phyloP scores from a whole-genome alignment of 2,113 vertebrate genomes.

The Dolichotis patagonum region DNA sequence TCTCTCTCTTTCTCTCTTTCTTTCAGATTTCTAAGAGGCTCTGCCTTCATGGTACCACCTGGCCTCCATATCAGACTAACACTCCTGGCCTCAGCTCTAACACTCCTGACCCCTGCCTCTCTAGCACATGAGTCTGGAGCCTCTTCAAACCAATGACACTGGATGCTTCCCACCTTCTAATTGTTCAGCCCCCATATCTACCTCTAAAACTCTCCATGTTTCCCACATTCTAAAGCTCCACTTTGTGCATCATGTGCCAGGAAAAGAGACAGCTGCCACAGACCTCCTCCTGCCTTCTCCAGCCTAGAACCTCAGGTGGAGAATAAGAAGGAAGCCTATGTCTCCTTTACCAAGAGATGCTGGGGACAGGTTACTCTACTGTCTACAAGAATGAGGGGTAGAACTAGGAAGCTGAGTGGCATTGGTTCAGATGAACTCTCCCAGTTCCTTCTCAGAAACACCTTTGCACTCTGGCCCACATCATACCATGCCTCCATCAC shows the following conservation, averaged over 20 bases:
- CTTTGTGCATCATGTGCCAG: not conserved
- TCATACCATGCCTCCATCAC: not conserved
- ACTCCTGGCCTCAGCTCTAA: not conserved
- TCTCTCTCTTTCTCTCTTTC: too few relatives aligned
- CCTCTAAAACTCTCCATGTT: not conserved
- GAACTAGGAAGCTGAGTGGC: not conserved
- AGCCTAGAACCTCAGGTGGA: not conserved
- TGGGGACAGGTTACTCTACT: not conserved
- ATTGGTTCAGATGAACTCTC: not conserved
- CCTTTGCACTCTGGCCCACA: not conserved
- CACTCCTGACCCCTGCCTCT: not conserved
- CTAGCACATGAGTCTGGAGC: too few relatives aligned
- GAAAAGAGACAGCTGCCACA: not conserved
- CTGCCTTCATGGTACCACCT: accelerated
- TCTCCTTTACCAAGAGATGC: not conserved
- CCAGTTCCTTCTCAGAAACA: not conserved
- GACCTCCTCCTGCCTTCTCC: not conserved
- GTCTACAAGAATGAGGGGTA: not conserved
- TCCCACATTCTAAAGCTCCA: not conserved
- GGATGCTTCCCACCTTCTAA: not conserved
- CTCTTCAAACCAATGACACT: not conserved
- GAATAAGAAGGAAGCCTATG: not conserved
- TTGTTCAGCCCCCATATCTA: too few relatives aligned
- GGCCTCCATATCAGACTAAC: not conserved
- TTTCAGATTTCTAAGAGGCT: not conserved